Percentiles rank a stretch among this genome's conserved stretches.
Conservation (phyloP, 2,797 vertebrate species). For the Aphelocoma californica region DNA sequence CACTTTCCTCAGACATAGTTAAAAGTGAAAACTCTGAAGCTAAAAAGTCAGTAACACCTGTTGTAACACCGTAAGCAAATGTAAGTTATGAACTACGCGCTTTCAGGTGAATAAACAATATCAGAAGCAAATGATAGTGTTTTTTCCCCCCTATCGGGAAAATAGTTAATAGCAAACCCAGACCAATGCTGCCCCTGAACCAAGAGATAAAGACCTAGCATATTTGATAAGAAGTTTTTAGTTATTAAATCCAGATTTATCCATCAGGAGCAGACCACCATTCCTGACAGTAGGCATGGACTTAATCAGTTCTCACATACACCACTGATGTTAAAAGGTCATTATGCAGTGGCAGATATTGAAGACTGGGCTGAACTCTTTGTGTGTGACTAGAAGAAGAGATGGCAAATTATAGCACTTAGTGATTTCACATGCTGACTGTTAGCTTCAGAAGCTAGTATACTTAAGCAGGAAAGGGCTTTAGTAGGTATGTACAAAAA, state of each 20-base stretch:
- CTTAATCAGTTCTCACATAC: neutral
- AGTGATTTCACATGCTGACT: neutral
- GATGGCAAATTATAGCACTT: neutral
- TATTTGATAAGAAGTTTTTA: neutral
- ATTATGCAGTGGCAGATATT: neutral
- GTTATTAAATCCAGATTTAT: neutral
- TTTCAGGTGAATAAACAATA: constrained; percentile 47
- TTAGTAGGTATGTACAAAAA: neutral
- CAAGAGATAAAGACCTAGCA: neutral
- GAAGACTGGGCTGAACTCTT: neutral
- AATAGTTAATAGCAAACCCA: constrained; percentile 64
- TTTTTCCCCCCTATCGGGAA: constrained; percentile 4
- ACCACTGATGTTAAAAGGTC: neutral
- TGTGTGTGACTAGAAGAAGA: neutral
- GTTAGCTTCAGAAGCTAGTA: neutral
- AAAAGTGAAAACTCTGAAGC: constrained; percentile 69
- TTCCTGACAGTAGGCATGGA: neutral
- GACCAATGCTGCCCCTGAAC: constrained; percentile 20
- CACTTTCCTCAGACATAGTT: constrained; percentile 67
- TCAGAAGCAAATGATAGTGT: constrained; percentile 32
- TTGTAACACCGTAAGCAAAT: constrained; percentile 58
- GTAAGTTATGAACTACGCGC: constrained; percentile 28
- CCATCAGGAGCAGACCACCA: neutral
- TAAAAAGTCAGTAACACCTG: constrained; percentile 65
- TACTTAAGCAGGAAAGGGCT: neutral